Conservation (phyloP, 2,113 vertebrate genomes). For the Salminus brasiliensis region DNA sequence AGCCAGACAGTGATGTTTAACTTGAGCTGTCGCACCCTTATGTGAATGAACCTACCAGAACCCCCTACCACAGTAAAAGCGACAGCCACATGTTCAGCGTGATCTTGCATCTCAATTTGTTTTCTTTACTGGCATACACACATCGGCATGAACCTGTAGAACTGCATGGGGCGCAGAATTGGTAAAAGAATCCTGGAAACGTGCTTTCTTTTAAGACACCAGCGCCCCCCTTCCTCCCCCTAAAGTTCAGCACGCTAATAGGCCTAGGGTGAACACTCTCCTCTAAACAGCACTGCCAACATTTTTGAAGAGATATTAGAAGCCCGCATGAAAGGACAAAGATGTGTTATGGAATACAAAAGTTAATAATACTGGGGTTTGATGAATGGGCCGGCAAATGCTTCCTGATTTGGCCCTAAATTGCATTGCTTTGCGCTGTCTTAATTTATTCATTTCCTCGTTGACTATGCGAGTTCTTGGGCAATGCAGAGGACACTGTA, state of each 20-base stretch:
- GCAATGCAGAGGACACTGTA: conserved; percentile 62
- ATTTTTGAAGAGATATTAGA: conserved; percentile 79
- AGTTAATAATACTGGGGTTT: conserved; percentile 79
- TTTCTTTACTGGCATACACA: conserved; percentile 62
- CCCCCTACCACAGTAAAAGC: conserved; percentile 62
- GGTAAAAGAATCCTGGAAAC: conserved; percentile 55
- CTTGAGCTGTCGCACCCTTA: conserved; percentile 3
- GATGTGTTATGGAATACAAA: conserved; percentile 78
- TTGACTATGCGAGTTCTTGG: conserved; percentile 68
- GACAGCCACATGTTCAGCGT: conserved; percentile 56
- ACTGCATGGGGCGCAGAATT: conserved; percentile 58
- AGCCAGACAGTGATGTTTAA: not conserved
- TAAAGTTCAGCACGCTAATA: conserved; percentile 74
- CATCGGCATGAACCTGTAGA: conserved; percentile 55
- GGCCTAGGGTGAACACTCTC: conserved; percentile 69
- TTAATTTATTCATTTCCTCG: conserved; percentile 75
- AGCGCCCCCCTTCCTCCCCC: conserved; percentile 59
- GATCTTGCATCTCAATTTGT: conserved; percentile 75
- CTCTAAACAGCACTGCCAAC: conserved; percentile 69
- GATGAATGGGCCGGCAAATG: conserved; percentile 79
- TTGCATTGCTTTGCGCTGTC: conserved; percentile 72
- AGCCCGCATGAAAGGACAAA: conserved; percentile 77
- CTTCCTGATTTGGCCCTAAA: conserved; percentile 76
- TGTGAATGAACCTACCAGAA: conserved; percentile 58
- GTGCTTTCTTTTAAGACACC: conserved; percentile 61